Conservation (phyloP, 1,140 invertebrate genomes). For the Platyscapa corneri region DNA sequence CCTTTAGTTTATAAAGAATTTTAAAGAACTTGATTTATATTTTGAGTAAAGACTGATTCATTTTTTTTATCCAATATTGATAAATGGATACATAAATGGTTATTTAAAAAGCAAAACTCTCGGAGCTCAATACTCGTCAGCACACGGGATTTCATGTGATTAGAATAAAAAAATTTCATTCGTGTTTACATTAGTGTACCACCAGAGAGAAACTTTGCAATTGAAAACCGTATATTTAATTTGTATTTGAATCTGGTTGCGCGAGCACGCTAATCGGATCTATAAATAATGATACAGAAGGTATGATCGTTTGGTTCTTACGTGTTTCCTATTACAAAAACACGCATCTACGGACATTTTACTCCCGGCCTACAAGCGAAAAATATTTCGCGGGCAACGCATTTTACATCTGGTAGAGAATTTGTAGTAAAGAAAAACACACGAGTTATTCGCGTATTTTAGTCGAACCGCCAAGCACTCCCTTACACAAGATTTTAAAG, state of each 20-base stretch:
- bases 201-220: neutral
- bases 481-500: constrained; percentile 10
- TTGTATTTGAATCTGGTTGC: neutral
- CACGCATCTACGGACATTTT: neutral
- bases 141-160: no score
- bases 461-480: neutral
- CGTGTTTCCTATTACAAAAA: neutral
- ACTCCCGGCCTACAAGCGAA: no score
- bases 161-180: no score
- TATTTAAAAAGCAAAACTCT: no score
- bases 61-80: no score
- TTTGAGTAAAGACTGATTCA: no score
- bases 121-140: no score
- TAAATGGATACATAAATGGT: no score
- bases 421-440: neutral
- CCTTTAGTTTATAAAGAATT: neutral
- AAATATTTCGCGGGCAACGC: no score
- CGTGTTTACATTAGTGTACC: no score
- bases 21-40: no score
- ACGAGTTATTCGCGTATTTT: neutral
- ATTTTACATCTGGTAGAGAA: constrained; percentile 13
- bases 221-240: neutral
- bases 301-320: neutral
- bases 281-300: neutral
- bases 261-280: neutral